Base-by-base conservation (phyloP, 2,797 vertebrate species). In the Silurus lanzhouensis region DNA sequence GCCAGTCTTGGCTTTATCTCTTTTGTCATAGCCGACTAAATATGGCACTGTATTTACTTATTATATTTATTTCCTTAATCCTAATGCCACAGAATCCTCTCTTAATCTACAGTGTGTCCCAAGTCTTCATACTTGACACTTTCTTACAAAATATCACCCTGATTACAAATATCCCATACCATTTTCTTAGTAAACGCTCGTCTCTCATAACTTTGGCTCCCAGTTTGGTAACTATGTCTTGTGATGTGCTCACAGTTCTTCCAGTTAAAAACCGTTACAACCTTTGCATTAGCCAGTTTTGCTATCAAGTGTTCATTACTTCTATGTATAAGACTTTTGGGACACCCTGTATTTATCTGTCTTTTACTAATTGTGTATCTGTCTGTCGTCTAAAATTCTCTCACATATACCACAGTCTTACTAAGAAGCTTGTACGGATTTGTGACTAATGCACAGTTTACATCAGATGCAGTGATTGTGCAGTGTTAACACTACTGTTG, bases 341-440 rank as follows among this genome's bases (percentile, higher is more conserved):
- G 48, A 10, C 10, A 10, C 48, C 48, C 48, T 52, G 48, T 52
- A 19, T 87, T 82, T 57, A 13, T 75, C 84, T 86, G 74, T 55
- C 19, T 82, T 82, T 27, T 82, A 52, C n/a, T 20, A 22, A 84
- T 71, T 38, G 8, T 83, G 38, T 83, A 77, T 82, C 78, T 85
- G 77, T 87, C 76, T 83, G 70, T 84, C 81, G 77, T 86, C 76
- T 79, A 38, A 85, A 57, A 52, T 83, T 68, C 86, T 13, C 87
- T 85, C 22, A 44, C 60, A 66, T 64, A 44, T 83, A 87, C 72
- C 31, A 61, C 31, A 86, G 8, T 88, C 81, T 83, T 66, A 82
- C 68, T 85, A 71, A 87, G 52, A 82, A 75, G 79, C 68, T 58
- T 85, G 83, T 74, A 63, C 15, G 84, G 27, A 38, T 84, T 66